phyloP scores from a whole-genome alignment of 2,113 vertebrate genomes.

The Salvelinus sp. region DNA sequence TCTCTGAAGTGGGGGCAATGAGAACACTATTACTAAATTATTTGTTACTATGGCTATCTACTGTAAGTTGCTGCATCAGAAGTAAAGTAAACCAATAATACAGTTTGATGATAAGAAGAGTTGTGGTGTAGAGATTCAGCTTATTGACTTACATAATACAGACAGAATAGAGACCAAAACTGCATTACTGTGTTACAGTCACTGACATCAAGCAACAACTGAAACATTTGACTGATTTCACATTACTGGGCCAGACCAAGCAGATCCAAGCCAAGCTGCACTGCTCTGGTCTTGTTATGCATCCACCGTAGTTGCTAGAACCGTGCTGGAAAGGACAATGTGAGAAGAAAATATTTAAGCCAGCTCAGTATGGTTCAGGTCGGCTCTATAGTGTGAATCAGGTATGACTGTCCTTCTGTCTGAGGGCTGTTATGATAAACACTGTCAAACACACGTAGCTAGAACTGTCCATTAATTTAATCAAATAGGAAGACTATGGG shows the following conservation, averaged over 20 bases:
- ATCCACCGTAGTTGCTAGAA: too few relatives aligned
- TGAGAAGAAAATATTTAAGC: too few relatives aligned
- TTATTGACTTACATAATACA: background rate
- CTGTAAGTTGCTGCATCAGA: background rate
- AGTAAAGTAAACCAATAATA: background rate
- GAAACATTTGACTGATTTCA: too few relatives aligned
- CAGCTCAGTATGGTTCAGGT: too few relatives aligned
- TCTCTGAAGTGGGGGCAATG: background rate
- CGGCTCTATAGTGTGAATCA: too few relatives aligned
- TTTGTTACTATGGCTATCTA: background rate
- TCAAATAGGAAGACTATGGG: slow-evolving; percentile 56
- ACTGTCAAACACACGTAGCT: background rate
- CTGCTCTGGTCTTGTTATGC: background rate
- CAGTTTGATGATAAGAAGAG: background rate
- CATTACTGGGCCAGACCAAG: background rate
- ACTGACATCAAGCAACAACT: background rate
- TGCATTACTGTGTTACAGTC: background rate
- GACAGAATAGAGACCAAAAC: background rate
- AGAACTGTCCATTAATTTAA: slow-evolving; percentile 36
- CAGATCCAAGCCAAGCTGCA: background rate
- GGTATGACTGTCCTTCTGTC: background rate
- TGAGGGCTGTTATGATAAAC: background rate
- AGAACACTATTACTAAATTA: background rate
- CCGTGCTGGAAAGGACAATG: too few relatives aligned
- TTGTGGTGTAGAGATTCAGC: background rate